Evolutionary conservation across 2,888 invertebrate species (phyloP), one percentile per base, ranked within the genome.

Genomic region (Clepsis dumicolana): DNA sequence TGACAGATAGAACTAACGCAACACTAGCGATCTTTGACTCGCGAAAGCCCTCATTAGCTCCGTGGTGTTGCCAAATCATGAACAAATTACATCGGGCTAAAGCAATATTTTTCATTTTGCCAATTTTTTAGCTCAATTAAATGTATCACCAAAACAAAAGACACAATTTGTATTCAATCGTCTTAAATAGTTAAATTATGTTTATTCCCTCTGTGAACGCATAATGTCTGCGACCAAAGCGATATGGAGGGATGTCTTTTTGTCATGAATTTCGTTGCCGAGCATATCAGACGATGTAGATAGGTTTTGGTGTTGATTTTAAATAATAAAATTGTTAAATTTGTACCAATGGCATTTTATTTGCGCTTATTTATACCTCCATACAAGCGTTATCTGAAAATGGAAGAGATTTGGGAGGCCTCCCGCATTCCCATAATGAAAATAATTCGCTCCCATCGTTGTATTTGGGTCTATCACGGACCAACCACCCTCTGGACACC

Each of bases 241-340:
- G 66, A 44, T 35, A 54, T 65, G 54, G 56, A 52, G 27, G 62
- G 62, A 57, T 38, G 29, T 67, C 48, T 66, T 70, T 61, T 75
- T 70, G 73, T 73, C 69, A 73, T 74, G 77, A 81, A 81, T 83
- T 84, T 83, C 83, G 81, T 85, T 85, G 84, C 86, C 81, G 82
- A 84, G 86, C 92, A 92, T 92, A 92, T 91, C 91, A 91, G 76
- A 79, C 74, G 79, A 83, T 86, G 88, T 91, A 88, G 89, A 88
- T 90, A 90, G 88, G 88, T 81, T 87, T 86, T 87, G 89, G 91
- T 89, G 90, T 89, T 90, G 86, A 91, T 85, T 85, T 86, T 82
- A 88, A 86, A 77, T 77, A 78, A 80, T 88, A 88, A 90, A 89
- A 91, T 91, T 92, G 91, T 93, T 93, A 92, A 92, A 91, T 92